Base-by-base conservation (phyloP, 1,140 invertebrate genomes). In the Drosophila chauvacae region DNA sequence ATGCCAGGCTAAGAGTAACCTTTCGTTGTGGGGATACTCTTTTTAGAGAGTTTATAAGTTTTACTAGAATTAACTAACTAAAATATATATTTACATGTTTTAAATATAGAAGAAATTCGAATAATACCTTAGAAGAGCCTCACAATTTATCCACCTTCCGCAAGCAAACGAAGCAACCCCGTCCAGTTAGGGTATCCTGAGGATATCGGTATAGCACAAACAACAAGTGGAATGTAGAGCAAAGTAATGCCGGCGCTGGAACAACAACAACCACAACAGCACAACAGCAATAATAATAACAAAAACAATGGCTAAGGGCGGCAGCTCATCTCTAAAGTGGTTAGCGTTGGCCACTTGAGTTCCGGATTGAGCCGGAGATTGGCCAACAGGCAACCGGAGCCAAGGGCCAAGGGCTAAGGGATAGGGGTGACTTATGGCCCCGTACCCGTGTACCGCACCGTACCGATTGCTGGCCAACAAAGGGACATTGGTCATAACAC, bases 241-340 rank as follows among this genome's bases (percentile, higher is more conserved):
- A 61, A 72, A 74, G 71, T 51, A 74, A 72, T 74, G 66, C 71
- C 57, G 51, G 37, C 13, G 50, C 16, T 44, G 37, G 30, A 37
- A 69, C 33, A 64, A 41, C 23, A 37, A 66, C 57, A 33, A 10
- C 2, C 7, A 10, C 30, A 9, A 33, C 35, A 28, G 23, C 28
- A 58, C 33, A 62, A 18, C 50, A 41, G 39, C 5, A 9, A 18
- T 42, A 39, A 55, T 35, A 53, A 62, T 28, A 47, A 53, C 28
- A 50, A 39, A 39, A 63, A 55, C 16, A 48, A 55, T 56, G 60
- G 66, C 73, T 71, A 66, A 61, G 74, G 80, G 66, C 53, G 39
- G 60, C 71, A 72, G 76, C 83, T 86, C 79, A 87, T 87, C 79
- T 81, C 55, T 28, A 66, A 87, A 81, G 79, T 80, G 82, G 79